Base-by-base conservation (phyloP, 2,888 invertebrate species). In the Dermolepida albohirtum region DNA sequence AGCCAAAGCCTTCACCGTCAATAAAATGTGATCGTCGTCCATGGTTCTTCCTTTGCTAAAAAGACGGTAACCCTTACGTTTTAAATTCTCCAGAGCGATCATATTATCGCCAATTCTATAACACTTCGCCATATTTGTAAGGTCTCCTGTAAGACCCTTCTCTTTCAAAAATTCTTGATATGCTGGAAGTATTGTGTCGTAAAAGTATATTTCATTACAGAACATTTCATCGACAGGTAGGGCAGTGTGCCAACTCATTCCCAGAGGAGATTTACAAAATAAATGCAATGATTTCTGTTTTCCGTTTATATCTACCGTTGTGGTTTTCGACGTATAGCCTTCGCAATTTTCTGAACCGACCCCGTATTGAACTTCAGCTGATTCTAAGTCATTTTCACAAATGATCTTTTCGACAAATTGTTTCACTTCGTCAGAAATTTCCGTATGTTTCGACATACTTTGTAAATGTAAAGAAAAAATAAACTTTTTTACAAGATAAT, bases 21-120 rank as follows among this genome's bases (percentile, higher is more conserved):
- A 70, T 0, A 76, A 71, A 0, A 82, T 82, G 54, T 84, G 83
- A 1, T 79, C 77, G 82, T 83, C 83, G 54, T 81, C 78, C 14
- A 85, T 74, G 0, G 79, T 72, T 16, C 78, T 75, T 10, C 82
- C 76, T 65, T 84, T 78, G 40, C 83, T 78, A 34, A 78, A 81
- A 0, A 77, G 64, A 0, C 55, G 70, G 63, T 78, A 86, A 0
- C 84, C 84, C 16, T 71, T 67, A 0, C 65, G 71, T 2, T 74
- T 67, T 29, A 85, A 74, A 70, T 85, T 79, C 66, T 84, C 83
- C 51, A 84, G 65, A 0, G 84, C 75, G 0, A 84, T 62, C 0
- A 79, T 77, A 68, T 83, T 83, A 11, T 77, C 75, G 0, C 74
- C 75, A 2, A 68, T 40, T 2, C 74, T 47, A 14, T 57, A 68